Conservation (phyloP, 1,140 invertebrate genomes). For the Sitobion miscanthi region DNA sequence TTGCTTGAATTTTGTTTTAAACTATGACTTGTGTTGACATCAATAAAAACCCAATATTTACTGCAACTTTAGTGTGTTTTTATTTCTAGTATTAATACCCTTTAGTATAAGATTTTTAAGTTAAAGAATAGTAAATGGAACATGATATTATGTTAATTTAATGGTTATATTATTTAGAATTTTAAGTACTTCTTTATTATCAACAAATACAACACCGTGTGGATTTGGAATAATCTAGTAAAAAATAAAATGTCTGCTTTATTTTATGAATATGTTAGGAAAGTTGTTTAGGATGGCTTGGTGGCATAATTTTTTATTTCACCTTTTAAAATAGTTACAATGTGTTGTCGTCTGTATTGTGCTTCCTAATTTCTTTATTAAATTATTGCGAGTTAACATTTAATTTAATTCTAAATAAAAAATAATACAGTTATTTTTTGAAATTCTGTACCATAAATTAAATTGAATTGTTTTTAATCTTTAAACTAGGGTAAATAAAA, state of each 20-base stretch:
- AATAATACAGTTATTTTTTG: neutral
- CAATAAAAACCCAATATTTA: slow-evolving; percentile 55
- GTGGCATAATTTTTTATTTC: neutral
- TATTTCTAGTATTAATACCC: neutral
- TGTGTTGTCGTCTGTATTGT: neutral
- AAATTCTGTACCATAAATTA: neutral
- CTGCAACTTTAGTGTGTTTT: neutral
- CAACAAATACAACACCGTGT: neutral
- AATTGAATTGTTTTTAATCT: neutral
- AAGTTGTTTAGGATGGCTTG: neutral
- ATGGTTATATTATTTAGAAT: neutral
- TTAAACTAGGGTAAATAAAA: neutral
- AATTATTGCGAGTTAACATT: neutral
- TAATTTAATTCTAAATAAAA: neutral
- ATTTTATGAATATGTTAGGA: neutral
- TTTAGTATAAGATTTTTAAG: neutral
- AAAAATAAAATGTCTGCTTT: neutral
- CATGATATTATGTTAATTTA: neutral
- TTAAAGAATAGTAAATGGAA: neutral
- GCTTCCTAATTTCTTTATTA: neutral
- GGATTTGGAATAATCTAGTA: neutral
- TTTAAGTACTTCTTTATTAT: neutral
- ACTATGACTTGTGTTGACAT: slow-evolving; percentile 57
- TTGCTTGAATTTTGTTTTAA: slow-evolving; percentile 72
- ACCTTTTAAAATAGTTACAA: neutral